Base-by-base conservation (phyloP, 2,888 invertebrate genomes). In the Chymomyza fuscimana region DNA sequence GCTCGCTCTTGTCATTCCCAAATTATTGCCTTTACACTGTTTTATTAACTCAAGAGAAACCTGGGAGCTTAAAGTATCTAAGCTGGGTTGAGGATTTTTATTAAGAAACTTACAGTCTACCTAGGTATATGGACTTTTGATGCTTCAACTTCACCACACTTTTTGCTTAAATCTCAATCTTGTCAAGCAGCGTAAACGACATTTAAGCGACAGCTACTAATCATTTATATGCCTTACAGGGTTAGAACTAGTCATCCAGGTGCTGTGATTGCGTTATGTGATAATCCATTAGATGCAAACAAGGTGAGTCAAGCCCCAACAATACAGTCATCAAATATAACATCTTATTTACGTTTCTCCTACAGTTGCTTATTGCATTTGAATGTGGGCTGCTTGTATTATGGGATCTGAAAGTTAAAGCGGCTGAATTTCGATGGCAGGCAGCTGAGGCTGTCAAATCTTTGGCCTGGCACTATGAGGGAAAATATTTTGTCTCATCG, bases 401-500 rank as follows among this genome's bases (percentile, higher is more conserved):
- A 85, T 99, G 99, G 99, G 99, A 99, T 93, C 94, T 99, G 90
- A 95, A 96, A 88, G 94, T 94, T 86, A 97, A 96, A 92, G 93
- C 93, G 82, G 97, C 97, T 54, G 99, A 99, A 90, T 94, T 95
- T 92, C 94, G 98, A 90, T 96, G 95, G 92, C 94, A 94, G 88
- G 94, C 95, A 67, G 93, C 94, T 32, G 97, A 97, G 91, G 95
- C 94, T 66, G 93, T 98, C 82, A 94, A 96, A 89, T 97, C 98
- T 67, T 95, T 98, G 87, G 94, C 97, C 77, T 99, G 99, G 99
- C 98, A 99, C 92, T 96, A 97, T 93, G 99, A 99, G 93, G 99
- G 99, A 80, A 98, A 98, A 93, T 96, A 97, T 92, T 97, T 99
- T 91, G 97, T 99, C 95, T 96, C 96, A 83, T 97, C 97, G 88